These are phyloP conservation scores for Stichopus chloronotus DNA, from an alignment of 35 echinoderm and acorn worm species.

Conservation along the genomic window DNA sequence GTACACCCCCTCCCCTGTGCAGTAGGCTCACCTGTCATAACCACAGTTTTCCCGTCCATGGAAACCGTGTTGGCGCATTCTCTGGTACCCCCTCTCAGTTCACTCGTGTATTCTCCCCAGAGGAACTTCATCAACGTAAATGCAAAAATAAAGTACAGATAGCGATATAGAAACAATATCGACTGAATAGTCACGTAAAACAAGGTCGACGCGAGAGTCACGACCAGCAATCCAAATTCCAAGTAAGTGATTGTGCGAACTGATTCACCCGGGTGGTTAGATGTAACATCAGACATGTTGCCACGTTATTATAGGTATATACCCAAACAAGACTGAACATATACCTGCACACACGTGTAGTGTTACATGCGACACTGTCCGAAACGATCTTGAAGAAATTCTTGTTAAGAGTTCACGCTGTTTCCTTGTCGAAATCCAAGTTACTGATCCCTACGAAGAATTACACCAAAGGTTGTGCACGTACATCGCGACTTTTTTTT, in stretches of 20 bases:
- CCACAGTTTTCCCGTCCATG: constrained; percentile 48
- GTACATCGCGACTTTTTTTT: too few species aligned
- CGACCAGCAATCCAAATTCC: constrained; percentile 28
- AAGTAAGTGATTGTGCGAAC: constrained; percentile 17
- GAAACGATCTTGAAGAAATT: background rate
- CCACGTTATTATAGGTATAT: background rate
- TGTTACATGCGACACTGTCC: background rate
- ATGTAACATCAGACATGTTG: background rate
- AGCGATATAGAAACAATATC: background rate
- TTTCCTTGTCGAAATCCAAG: background rate
- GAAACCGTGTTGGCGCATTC: constrained; percentile 10
- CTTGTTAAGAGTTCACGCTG: background rate
- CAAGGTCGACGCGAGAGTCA: background rate
- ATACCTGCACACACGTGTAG: background rate
- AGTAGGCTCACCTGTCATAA: constrained; percentile 38
- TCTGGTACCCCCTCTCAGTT: constrained; percentile 48
- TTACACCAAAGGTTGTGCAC: too few species aligned
- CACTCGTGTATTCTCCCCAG: constrained; percentile 27
- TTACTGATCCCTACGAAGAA: background rate
- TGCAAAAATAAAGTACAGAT: constrained; percentile 13
- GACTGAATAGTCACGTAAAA: background rate
- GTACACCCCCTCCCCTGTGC: too few species aligned
- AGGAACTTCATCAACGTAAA: constrained; percentile 2
- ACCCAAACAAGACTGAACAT: background rate
- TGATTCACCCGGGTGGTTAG: background rate